These are phyloP conservation scores for Coelinius sp. DNA, from an alignment of 2,888 invertebrate genomes.

Conservation along the genomic window DNA sequence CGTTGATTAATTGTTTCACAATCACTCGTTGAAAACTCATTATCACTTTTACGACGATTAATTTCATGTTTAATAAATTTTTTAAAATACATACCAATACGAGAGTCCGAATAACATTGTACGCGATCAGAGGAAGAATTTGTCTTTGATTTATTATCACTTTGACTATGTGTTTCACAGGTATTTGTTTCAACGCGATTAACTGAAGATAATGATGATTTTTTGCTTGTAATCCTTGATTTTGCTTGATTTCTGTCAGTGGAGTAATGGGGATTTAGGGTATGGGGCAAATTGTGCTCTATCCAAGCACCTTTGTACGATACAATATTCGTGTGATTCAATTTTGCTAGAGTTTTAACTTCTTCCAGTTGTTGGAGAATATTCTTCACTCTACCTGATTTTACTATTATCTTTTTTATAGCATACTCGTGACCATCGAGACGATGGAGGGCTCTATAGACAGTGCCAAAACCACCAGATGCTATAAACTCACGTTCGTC, in stretches of 20 bases:
- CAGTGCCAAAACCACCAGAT: slow-evolving; percentile 83
- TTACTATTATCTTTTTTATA: slow-evolving; percentile 82
- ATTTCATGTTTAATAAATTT: not conserved
- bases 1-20: slow-evolving; percentile 28
- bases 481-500: slow-evolving; percentile 80
- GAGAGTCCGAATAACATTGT: slow-evolving; percentile 30
- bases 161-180: slow-evolving; percentile 13
- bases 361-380: slow-evolving; percentile 80
- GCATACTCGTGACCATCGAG: slow-evolving; percentile 85
- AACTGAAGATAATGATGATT: not conserved
- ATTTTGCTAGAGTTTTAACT: slow-evolving; percentile 84
- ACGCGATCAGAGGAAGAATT: slow-evolving; percentile 20
- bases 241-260: too few relatives aligned
- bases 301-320: slow-evolving; percentile 89
- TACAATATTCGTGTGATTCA: slow-evolving; percentile 86
- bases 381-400: slow-evolving; percentile 76
- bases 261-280: slow-evolving; percentile 42
- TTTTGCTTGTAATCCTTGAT: not conserved
- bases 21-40: slow-evolving; percentile 37
- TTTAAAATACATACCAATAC: slow-evolving; percentile 46
- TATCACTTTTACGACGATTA: slow-evolving; percentile 19
- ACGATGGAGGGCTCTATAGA: slow-evolving; percentile 82
- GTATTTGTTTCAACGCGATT: slow-evolving; percentile 23
- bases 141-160: not conserved
- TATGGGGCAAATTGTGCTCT: slow-evolving; percentile 72